A percentile compares a stretch with the other conserved stretches of the same genome.
Evolutionary conservation across 2,888 invertebrate genomes (phyloP).

Genomic region (Drosophila nigricruria): DNA sequence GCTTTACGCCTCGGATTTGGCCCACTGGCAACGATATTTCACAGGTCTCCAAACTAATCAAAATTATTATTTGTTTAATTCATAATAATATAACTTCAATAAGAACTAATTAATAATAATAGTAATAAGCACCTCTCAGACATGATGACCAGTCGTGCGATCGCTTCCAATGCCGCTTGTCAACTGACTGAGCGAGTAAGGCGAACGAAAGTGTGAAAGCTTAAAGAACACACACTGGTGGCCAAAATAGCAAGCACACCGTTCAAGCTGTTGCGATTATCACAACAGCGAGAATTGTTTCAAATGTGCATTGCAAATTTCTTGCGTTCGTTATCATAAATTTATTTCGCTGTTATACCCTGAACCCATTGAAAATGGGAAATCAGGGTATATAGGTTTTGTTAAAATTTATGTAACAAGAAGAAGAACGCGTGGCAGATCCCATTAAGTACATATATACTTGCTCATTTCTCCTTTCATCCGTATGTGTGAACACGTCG

Average conservation of each 20-base stretch:
- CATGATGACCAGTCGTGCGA: slow-evolving; percentile 38
- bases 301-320: neutral
- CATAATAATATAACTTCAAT: neutral
- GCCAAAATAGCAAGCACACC: slow-evolving; percentile 19
- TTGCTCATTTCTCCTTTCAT: no score
- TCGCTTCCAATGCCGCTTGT: slow-evolving; percentile 19
- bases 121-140: slow-evolving; percentile 42
- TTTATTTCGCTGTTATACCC: neutral
- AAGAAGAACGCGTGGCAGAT: no score
- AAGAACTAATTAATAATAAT: neutral
- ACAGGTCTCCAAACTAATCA: slow-evolving; percentile 44
- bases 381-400: no score
- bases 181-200: slow-evolving; percentile 31
- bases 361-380: no score
- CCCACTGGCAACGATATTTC: slow-evolving; percentile 63
- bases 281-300: neutral
- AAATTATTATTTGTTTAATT: neutral
- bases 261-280: neutral
- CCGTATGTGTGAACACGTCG: no score
- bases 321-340: neutral
- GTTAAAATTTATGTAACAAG: no score
- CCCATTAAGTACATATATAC: no score
- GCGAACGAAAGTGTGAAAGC: slow-evolving; percentile 17
- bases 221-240: slow-evolving; percentile 29
- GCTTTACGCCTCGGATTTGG: slow-evolving; percentile 56